Conservation (phyloP, 2,113 vertebrate genomes). For the Ammospiza caudacuta region DNA sequence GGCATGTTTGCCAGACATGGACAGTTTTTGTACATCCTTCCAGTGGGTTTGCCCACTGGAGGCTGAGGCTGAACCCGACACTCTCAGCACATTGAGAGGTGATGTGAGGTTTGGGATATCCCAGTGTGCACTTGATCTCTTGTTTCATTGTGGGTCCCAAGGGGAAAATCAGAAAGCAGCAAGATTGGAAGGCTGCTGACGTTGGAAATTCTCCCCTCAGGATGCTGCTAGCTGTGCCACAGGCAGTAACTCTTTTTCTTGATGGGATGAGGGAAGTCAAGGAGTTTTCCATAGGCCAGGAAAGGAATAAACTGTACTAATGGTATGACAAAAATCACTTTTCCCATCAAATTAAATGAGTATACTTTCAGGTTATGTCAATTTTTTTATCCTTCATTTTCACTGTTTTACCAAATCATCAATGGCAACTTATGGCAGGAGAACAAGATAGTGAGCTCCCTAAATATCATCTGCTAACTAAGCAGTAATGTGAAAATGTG, state of each 20-base stretch:
- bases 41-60: not conserved
- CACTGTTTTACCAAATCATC: not conserved
- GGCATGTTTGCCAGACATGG: not conserved
- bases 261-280: not conserved
- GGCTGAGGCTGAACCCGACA: not conserved
- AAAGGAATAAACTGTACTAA: not conserved
- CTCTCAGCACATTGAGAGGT: rapidly evolving
- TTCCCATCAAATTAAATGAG: not conserved
- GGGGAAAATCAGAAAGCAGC: not conserved
- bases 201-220: not conserved
- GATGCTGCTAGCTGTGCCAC: not conserved
- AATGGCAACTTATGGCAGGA: not conserved
- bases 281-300: not conserved
- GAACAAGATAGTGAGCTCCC: not conserved
- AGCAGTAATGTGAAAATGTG: not conserved
- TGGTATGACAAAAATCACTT: not conserved
- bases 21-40: not conserved
- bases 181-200: not conserved
- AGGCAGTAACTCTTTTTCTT: not conserved
- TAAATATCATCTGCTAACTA: not conserved
- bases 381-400: not conserved
- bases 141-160: not conserved
- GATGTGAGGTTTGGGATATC: not conserved
- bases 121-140: too few species aligned
- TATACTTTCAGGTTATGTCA: not conserved